Evolutionary conservation across 2,888 invertebrate species (phyloP).

Genomic region (Eristalis pertinax): DNA sequence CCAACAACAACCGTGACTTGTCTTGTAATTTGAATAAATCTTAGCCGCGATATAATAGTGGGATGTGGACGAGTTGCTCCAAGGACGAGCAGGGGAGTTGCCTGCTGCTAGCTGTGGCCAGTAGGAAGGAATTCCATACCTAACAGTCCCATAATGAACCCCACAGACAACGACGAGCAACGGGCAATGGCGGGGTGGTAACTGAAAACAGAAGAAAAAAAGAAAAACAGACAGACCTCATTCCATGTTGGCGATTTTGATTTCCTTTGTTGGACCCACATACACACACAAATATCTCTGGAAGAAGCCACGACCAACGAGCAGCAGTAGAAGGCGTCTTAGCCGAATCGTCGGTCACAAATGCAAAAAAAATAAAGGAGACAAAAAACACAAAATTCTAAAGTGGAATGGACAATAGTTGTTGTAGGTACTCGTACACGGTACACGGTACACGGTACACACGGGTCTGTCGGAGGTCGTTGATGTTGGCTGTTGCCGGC

Average conservation of each 20-base stretch:
- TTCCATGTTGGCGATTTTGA: conserved; percentile 71
- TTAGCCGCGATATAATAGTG: conserved; percentile 59
- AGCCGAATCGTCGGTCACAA: conserved; percentile 49
- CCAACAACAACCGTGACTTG: conserved; percentile 71
- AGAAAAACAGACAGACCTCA: conserved; percentile 34
- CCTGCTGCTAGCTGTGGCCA: conserved; percentile 8
- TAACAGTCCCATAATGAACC: conserved; percentile 67
- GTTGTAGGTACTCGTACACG: conserved; percentile 55
- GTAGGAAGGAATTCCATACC: conserved; percentile 58
- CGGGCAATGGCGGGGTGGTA: no score
- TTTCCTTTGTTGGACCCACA: conserved; percentile 64
- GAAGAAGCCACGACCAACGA: conserved; percentile 14
- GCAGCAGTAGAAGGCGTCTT: conserved; percentile 59
- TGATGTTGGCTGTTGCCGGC: background rate
- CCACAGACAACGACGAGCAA: conserved; percentile 10
- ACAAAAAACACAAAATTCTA: background rate
- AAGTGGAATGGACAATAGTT: conserved; percentile 66
- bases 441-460: conserved; percentile 54
- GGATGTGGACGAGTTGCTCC: conserved; percentile 56
- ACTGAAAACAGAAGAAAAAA: no score
- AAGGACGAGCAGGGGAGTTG: conserved; percentile 59
- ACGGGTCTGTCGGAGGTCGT: conserved; percentile 49
- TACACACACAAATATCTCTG: conserved; percentile 26
- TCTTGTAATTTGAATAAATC: conserved; percentile 73
- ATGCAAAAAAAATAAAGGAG: conserved; percentile 57